Evolutionary conservation across 1,140 invertebrate species (phyloP), one percentile per base, ranked within the genome.

Genomic region (Helicoverpa armigera): DNA sequence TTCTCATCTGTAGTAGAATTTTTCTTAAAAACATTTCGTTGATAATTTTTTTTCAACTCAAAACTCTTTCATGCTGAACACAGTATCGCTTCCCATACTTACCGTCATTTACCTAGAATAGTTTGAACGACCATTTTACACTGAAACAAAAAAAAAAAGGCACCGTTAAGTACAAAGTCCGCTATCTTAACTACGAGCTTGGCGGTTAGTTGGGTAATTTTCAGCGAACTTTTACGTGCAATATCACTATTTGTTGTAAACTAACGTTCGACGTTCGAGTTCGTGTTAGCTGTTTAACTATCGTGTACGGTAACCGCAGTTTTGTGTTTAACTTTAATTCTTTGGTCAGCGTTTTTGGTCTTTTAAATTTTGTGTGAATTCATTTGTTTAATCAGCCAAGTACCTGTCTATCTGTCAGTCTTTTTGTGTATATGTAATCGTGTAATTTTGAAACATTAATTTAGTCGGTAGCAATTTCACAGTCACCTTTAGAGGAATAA

Each of bases 221-320:
- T 29, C 18, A 60, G 56, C 10, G 29, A 73, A 73, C 4, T 63
- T 76, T 76, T 51, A 63, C 56, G 56, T 51, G 60, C 73, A 14
- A 63, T 76, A 61, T 76, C 58, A 50, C 18, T 63, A 76, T 63
- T 76, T 76, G 43, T 76, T 69, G 16, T 50, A 50, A 69, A 76
- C 18, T 72, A 53, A 51, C 48, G 50, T 72, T 72, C 16, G 43
- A 51, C 48, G 50, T 72, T 72, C 16, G 16, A 61, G 13, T 63
- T 10, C 58, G 4, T 53, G 23, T 63, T n/a, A 50, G 12, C 58
- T 58, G 73, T 48, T 76, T 50, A 10, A 51, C 18, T 13, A 51
- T 61, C 29, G 13, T 10, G 13, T 60, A 43, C n/a, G 11, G 65
- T 74, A 74, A 74, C 35, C 56, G 72, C 35, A 48, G 54, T 74